Percentiles rank a stretch among this genome's conserved stretches.
These are phyloP conservation scores for Crotalus viridis DNA, from an alignment of 2,113 vertebrate species.

Conservation along the genomic window DNA sequence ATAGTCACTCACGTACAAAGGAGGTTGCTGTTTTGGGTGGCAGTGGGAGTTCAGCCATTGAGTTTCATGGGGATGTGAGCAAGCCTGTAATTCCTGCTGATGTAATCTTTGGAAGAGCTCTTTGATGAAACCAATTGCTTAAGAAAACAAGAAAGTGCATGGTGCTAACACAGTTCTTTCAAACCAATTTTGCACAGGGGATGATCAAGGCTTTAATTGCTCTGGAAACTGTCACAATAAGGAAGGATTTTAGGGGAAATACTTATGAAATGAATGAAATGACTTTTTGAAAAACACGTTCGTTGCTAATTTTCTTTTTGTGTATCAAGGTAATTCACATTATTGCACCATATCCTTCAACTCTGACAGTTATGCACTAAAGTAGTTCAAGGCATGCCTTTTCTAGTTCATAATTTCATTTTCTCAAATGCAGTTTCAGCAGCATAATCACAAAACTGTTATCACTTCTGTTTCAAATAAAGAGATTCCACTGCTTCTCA, in stretches of 20 bases:
- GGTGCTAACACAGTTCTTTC: conserved; percentile 21
- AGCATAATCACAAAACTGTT: background rate
- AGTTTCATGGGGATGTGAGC: background rate
- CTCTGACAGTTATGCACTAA: background rate
- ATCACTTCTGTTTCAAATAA: background rate
- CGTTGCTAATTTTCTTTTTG: conserved; percentile 32
- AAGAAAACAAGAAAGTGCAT: conserved; percentile 23
- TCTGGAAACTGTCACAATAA: conserved; percentile 57
- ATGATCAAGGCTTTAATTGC: conserved; percentile 60
- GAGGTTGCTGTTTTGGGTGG: conserved; percentile 30
- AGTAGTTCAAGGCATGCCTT: background rate
- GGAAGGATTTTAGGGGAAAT: conserved; percentile 49
- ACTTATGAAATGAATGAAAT: conserved; percentile 53
- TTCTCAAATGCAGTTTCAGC: background rate
- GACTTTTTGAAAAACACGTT: conserved; percentile 23
- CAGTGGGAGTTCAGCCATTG: conserved; percentile 25
- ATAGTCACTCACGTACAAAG: conserved; percentile 3
- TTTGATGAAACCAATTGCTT: conserved; percentile 4
- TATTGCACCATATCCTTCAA: accelerated
- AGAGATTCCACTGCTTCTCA: background rate
- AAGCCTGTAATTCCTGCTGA: conserved; percentile 30
- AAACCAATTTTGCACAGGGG: conserved; percentile 34
- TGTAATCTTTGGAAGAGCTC: conserved; percentile 39
- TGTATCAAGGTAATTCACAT: conserved; percentile 15
- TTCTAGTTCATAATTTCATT: background rate